Base-by-base conservation (phyloP, 2,888 invertebrate species). In the Lydus trimaculatus region DNA sequence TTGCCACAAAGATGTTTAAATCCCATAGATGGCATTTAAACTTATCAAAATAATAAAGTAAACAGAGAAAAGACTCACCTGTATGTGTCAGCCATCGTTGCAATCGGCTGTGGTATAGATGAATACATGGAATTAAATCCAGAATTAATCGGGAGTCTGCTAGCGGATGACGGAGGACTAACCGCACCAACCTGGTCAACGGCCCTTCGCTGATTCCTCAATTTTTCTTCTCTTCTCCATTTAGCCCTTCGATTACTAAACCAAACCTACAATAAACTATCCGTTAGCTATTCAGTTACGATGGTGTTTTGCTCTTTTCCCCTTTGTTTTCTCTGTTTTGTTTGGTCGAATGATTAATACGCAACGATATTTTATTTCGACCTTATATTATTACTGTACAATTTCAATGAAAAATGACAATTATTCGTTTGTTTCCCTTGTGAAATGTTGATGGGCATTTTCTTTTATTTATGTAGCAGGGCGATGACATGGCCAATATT, bases 181-280 rank as follows among this genome's bases (percentile, higher is more conserved):
- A 85, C 80, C 33, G 80, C 80, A n/a, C 86, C 83, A 59, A 86
- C 84, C 83, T 88, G 89, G 81, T 89, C 89, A 48, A 88, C 89
- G 69, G 89, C 88, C 66, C 95, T 88, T 75, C 95, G 87, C 86
- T 98, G 98, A 84, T 95, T 98, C 64, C 99, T 91, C 70, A 99
- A 89, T 86, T 99, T 99, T 85, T 99, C 99, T 84, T 99, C 99
- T 20, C 99, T 90, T 64, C 99, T 92, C 98, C 98, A 99, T 88
- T 99, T 99, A 77, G 99, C 99, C 62, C 99, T 90, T 65, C 99
- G 92, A 87, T 99, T 99, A 73, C 98, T 98, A 87, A 99, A 99
- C 99, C 99, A 99, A 62, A 99, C 99, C 98, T 99, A 89, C 78
- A 85, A 78, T 65, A 75, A 73, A 76, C 71, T 71, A 36, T 15